phyloP scores from a whole-genome alignment of 2,113 vertebrate genomes.

The Felis chaus region DNA sequence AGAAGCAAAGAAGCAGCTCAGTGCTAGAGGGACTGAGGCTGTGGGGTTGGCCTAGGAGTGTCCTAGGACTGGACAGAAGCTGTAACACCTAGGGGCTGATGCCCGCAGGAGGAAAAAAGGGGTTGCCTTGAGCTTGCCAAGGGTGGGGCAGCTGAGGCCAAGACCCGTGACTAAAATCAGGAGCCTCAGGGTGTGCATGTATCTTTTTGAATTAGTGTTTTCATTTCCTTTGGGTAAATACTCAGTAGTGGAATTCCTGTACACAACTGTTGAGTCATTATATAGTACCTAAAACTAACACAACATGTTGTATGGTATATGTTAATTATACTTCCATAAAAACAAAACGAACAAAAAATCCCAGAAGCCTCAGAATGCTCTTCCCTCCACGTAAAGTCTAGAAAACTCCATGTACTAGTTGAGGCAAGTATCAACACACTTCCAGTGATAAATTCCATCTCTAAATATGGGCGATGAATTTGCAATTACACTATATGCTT shows the following conservation, averaged over 20 bases:
- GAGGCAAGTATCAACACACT: background rate
- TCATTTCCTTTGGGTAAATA: background rate
- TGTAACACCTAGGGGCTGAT: accelerated
- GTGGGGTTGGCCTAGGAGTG: background rate
- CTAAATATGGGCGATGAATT: background rate
- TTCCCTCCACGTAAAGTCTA: background rate
- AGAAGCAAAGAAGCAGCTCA: background rate
- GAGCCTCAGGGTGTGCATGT: background rate
- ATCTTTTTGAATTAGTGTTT: background rate
- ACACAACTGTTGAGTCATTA: background rate
- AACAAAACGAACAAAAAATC: background rate
- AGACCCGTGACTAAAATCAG: background rate
- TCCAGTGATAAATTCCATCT: background rate
- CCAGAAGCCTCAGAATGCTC: background rate
- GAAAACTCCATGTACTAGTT: background rate
- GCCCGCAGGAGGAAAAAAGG: background rate
- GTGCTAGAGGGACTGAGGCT: background rate
- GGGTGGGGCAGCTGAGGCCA: background rate
- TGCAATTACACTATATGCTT: background rate
- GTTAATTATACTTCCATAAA: background rate
- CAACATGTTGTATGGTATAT: background rate
- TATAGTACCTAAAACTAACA: background rate
- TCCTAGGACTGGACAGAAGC: background rate
- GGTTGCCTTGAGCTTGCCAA: background rate
- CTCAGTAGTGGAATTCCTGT: background rate